Conservation (phyloP, 2,113 vertebrate species). For the Semnornis frantzii region DNA sequence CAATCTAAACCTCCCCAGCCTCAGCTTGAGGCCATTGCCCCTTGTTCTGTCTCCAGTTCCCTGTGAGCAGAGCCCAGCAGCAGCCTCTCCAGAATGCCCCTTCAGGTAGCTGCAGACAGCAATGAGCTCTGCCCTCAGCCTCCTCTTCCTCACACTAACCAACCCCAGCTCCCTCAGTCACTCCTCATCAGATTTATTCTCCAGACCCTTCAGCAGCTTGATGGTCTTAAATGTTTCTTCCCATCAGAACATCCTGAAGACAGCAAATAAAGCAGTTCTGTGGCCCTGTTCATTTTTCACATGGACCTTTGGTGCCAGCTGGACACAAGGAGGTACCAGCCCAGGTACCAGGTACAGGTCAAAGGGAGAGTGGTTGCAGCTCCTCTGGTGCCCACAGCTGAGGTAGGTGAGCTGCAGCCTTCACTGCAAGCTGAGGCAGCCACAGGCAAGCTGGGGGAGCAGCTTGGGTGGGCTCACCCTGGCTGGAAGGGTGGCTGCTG, state of each 20-base stretch:
- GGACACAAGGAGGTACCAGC: not conserved
- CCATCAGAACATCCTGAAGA: not conserved
- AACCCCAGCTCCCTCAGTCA: too few species aligned
- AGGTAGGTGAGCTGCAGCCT: not conserved
- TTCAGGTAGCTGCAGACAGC: too few species aligned
- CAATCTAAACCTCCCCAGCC: too few species aligned
- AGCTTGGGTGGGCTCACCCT: not conserved
- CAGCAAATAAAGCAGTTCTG: not conserved
- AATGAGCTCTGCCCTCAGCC: too few species aligned
- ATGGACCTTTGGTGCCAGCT: not conserved
- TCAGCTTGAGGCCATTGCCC: too few species aligned
- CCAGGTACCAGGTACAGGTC: not conserved
- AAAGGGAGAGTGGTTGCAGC: not conserved
- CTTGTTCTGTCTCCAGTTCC: too few species aligned
- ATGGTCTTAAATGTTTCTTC: not conserved
- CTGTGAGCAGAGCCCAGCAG: too few species aligned
- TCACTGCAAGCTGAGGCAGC: too few species aligned
- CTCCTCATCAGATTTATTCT: too few species aligned
- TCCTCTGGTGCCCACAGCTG: not conserved
- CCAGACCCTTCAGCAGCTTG: not conserved
- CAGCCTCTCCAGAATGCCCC: too few species aligned
- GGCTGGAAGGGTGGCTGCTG: not conserved
- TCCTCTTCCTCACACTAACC: too few species aligned
- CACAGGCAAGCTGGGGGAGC: not conserved
- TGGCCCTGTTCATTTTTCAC: not conserved